Conservation (phyloP, 2,113 vertebrate genomes). For the Embiotoca jacksoni region DNA sequence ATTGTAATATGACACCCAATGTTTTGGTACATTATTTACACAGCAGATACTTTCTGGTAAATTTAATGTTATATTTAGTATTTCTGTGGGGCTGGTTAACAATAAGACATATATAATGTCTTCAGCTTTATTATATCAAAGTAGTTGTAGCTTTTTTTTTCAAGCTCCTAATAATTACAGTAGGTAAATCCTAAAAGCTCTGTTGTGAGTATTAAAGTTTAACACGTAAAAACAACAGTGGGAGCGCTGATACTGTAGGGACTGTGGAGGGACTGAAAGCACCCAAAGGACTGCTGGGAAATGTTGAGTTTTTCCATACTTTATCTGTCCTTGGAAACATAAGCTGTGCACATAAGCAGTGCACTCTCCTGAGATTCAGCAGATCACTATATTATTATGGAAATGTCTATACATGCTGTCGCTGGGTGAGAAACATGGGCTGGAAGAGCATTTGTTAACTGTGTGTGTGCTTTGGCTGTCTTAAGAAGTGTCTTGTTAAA, state of each 20-base stretch:
- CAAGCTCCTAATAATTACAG: neutral
- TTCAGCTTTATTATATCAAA: neutral
- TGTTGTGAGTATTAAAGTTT: neutral
- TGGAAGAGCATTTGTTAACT: neutral
- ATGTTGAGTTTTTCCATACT: conserved; percentile 32
- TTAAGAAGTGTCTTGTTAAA: conserved; percentile 6
- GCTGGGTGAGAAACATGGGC: neutral
- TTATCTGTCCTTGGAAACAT: conserved; percentile 37
- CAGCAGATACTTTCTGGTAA: neutral
- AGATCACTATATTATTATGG: conserved; percentile 5
- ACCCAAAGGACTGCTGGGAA: conserved; percentile 41
- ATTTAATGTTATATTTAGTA: too few relatives aligned
- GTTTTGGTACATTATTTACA: too few relatives aligned
- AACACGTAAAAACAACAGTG: conserved; percentile 24
- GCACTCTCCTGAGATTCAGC: conserved; percentile 21
- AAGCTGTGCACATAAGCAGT: neutral
- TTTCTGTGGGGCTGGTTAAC: neutral
- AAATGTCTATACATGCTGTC: conserved; percentile 7
- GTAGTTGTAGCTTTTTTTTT: too few relatives aligned
- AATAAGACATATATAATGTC: neutral
- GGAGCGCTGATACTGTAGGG: neutral
- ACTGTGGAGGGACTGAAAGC: conserved; percentile 14
- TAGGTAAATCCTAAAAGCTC: neutral
- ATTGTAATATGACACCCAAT: too few relatives aligned
- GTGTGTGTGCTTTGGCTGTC: neutral